Conservation (phyloP, 2,888 invertebrate genomes). For the Anthophora plumipes region DNA sequence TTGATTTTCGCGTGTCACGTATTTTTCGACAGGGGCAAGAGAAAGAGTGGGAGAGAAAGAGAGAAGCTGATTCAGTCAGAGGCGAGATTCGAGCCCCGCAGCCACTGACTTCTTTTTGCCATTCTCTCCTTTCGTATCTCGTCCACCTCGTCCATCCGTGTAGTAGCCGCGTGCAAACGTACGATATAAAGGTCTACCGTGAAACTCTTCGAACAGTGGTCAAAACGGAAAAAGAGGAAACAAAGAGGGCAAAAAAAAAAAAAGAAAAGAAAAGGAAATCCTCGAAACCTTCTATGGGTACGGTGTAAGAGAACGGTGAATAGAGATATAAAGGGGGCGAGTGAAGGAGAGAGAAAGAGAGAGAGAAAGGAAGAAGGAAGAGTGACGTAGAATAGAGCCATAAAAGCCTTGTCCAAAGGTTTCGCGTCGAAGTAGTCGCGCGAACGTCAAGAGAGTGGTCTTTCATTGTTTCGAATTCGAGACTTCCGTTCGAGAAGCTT, state of each 20-base stretch:
- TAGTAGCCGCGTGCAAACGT: constrained; percentile 42
- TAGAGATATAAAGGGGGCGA: background rate
- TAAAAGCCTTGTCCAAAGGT: constrained; percentile 76
- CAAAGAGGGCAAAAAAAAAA: no score
- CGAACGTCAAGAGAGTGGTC: constrained; percentile 54
- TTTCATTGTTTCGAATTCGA: constrained; percentile 79
- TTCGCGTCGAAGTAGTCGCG: constrained; percentile 66
- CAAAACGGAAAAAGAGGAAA: constrained; percentile 8
- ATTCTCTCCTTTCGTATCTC: background rate
- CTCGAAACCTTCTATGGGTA: no score
- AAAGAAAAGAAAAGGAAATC: background rate
- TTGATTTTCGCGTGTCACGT: constrained; percentile 80
- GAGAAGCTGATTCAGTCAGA: constrained; percentile 58
- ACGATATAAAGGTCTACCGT: constrained; percentile 38
- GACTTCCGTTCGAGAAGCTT: constrained; percentile 77
- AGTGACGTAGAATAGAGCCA: constrained; percentile 78
- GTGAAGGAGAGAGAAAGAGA: constrained; percentile 23
- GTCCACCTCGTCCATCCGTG: constrained; percentile 4
- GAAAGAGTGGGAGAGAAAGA: constrained; percentile 30
- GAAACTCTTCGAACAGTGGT: constrained; percentile 23
- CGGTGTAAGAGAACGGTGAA: no score
- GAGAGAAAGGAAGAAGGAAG: constrained; percentile 29
- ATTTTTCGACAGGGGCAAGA: constrained; percentile 68
- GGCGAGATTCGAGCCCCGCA: constrained; percentile 59
- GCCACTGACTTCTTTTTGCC: constrained; percentile 70